Base-by-base conservation (phyloP, 2,888 invertebrate genomes). In the Zygaena filipendulae region DNA sequence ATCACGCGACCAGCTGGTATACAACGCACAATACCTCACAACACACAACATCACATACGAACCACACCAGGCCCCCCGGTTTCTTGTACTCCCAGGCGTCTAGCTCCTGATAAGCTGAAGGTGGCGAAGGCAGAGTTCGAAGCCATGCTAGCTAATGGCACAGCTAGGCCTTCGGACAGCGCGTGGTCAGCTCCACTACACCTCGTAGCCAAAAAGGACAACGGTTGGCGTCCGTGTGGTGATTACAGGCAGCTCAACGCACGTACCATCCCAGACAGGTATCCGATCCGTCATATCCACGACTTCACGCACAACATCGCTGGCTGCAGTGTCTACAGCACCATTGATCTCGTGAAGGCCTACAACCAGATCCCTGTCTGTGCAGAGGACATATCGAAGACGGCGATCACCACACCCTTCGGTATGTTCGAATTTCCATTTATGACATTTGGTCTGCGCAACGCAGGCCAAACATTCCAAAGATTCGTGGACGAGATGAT, bases 401-500 rank as follows among this genome's bases (percentile, higher is more conserved):
- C 52, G 1, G 56, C 48, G 1, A 43, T 52, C 4, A 47, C 34
- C 2, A 52, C 50, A 4, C 48, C 52, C 1, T 52, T 51, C 27
- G 49, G 47, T 4, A 29, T 52, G 10, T 51, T 36, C 23, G 49
- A 64, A 28, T 58, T 51, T 21, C 28, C 38, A 1, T 27, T 18
- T 3, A 49, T 54, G 50, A 36, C 40, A 1, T 64, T 62, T 14
- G 59, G 63, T 2, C 41, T 66, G 1, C 29, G 54, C 1, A 66
- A 68, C 25, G 59, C 62, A 0, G 56, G 49, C 1, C 58, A 63
- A 29, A 55, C 57, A 0, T 47, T 66, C 30, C 59, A 61, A 26
- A 40, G 53, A 2, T 56, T 57, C 20, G 51, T 63, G 10, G 45
- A 58, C 22, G 35, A 42, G 8, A 18, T 30, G 18, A 5, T 22